Evolutionary conservation across 2,113 vertebrate genomes (phyloP), one percentile per base, ranked within the genome.

Genomic region (Syngnathus scovelli): DNA sequence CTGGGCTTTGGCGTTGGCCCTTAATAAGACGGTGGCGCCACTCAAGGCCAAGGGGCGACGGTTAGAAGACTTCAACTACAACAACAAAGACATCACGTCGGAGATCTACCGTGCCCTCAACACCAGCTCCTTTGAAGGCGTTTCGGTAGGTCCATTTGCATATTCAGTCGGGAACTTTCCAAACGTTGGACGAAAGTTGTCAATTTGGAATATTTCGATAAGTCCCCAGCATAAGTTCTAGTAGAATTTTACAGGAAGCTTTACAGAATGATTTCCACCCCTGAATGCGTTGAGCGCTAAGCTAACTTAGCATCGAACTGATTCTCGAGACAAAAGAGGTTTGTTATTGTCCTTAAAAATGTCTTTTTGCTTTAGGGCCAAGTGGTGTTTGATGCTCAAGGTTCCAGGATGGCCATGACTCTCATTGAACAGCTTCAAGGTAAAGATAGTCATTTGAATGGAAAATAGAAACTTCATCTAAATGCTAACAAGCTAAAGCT

Each of bases 401-500:
- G 96, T 11, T 97, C 96, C 68, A 93, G 96, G 81, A 98, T 98
- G 95, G 95, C 96, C 3, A 97, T 95, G 96, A 98, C 96, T 0
- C 94, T 97, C 16, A 97, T 98, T 0, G 95, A 98, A 68, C 96
- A 98, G 73, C 92, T 98, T 0, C 96, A 98, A 92, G 95, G 96
- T 96, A 90, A 78, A 63, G 12, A 48, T 13, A 66, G 23, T 6
- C 5, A 43, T 56, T 33, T 56, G 12, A 11, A 6, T 15, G 27
- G 23, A 55, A 23, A 55, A 23, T 8, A 1, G 12, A 48, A 49
- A 49, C 19, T 49, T 18, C 18, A 7, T 49, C 6, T 8, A 2
- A 49, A 49, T 49, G 18, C 48, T 19, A 6, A n/a, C 7, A 7
- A 49, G 48, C 48, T n/a, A n/a, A 49, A 49, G 48, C 18, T n/a